phyloP scores from a whole-genome alignment of 1,140 invertebrate species.

The Calephelis nemesis region DNA sequence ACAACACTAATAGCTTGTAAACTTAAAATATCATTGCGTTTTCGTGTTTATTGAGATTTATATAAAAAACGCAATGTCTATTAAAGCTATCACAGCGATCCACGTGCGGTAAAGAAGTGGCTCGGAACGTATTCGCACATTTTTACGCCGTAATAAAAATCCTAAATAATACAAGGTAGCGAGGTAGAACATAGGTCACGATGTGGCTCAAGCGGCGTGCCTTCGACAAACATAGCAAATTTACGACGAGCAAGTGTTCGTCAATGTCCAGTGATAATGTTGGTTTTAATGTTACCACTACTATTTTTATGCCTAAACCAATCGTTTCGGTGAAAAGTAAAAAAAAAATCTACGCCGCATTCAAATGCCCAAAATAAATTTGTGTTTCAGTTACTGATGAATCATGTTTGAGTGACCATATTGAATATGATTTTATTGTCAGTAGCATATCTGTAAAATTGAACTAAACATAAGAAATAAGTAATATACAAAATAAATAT shows the following conservation, averaged over 20 bases:
- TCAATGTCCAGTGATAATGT: background rate
- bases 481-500: no score
- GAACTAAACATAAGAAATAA: no score
- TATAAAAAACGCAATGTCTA: background rate
- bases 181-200: conserved; percentile 54
- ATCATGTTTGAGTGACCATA: no score
- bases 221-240: conserved; percentile 50
- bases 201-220: conserved; percentile 53
- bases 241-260: conserved; percentile 44
- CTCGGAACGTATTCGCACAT: conserved; percentile 63
- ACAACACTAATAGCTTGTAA: no score
- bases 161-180: conserved; percentile 57
- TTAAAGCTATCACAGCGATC: conserved; percentile 40
- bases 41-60: background rate
- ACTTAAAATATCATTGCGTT: no score
- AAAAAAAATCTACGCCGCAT: no score
- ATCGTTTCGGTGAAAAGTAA: no score
- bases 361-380: no score
- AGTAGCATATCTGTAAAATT: no score
- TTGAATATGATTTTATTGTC: no score
- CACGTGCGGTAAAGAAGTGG: conserved; percentile 47
- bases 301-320: no score
- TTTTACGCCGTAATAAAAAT: conserved; percentile 74
- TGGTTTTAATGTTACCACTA: conserved; percentile 1
- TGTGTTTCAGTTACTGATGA: no score